Percentiles rank a stretch among this genome's conserved stretches.
phyloP scores from a whole-genome alignment of 2,888 invertebrate genomes.

The Cantharis rustica region DNA sequence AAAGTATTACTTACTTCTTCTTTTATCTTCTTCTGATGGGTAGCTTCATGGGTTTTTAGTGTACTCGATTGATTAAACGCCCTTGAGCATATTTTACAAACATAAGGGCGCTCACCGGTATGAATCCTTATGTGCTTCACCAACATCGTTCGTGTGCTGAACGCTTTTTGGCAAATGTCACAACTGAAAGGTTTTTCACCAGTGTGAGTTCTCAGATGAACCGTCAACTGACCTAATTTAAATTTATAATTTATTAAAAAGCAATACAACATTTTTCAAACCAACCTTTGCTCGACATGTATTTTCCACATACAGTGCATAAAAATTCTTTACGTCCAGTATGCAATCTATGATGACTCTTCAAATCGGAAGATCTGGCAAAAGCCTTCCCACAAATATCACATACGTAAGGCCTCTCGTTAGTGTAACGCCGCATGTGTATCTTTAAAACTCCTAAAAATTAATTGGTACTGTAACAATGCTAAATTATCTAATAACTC shows the following conservation, averaged over 20 bases:
- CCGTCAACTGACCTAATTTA: conserved; percentile 42
- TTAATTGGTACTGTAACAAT: too few relatives aligned
- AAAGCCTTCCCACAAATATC: conserved; percentile 41
- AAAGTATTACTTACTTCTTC: background rate
- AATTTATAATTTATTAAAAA: background rate
- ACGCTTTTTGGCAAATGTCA: conserved; percentile 43
- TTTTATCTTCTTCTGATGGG: conserved; percentile 32
- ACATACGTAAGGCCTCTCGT: conserved; percentile 41
- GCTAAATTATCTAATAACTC: too few relatives aligned
- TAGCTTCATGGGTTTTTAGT: conserved; percentile 44
- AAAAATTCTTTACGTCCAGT: conserved; percentile 34
- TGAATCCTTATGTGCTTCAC: conserved; percentile 47
- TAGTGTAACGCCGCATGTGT: conserved; percentile 38
- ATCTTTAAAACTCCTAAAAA: conserved; percentile 34
- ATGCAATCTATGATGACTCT: conserved; percentile 37
- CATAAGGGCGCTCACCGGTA: conserved; percentile 49
- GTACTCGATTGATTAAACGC: conserved; percentile 49
- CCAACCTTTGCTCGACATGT: conserved; percentile 48
- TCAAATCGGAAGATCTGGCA: conserved; percentile 39
- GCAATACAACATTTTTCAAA: background rate
- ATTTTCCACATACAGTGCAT: conserved; percentile 44
- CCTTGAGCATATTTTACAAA: conserved; percentile 46
- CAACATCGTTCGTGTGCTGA: conserved; percentile 44
- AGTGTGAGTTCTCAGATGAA: conserved; percentile 48
- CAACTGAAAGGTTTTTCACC: conserved; percentile 50